phyloP scores from a whole-genome alignment of 1,140 invertebrate genomes.

The Palaemon carinicauda region DNA sequence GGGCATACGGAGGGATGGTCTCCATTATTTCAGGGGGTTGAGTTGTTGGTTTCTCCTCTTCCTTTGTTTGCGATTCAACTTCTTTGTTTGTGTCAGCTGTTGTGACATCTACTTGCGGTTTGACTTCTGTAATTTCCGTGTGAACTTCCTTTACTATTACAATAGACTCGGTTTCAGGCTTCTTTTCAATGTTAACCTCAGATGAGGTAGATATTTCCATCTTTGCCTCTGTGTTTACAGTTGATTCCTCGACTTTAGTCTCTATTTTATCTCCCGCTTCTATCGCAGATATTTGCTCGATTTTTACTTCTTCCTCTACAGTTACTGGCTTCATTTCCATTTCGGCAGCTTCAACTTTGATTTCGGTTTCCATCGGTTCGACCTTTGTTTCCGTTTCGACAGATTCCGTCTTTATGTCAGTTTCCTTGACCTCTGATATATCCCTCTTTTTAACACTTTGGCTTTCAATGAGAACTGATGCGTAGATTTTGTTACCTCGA shows the following conservation, averaged over 20 bases:
- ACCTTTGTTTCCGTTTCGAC: neutral
- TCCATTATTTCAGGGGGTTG: neutral
- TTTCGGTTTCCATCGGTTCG: neutral
- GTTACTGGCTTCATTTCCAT: neutral
- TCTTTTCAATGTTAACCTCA: neutral
- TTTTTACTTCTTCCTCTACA: neutral
- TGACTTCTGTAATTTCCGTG: neutral
- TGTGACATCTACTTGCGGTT: neutral
- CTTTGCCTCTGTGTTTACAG: neutral
- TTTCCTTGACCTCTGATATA: neutral
- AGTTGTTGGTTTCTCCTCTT: neutral
- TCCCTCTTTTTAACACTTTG: neutral
- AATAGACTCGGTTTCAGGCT: neutral
- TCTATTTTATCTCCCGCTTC: neutral
- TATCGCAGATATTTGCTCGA: neutral
- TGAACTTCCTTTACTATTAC: neutral
- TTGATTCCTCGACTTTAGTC: neutral
- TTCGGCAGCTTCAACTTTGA: neutral
- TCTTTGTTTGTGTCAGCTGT: no score
- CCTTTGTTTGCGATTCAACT: neutral
- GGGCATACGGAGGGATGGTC: constrained; percentile 34
- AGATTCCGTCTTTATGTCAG: no score
- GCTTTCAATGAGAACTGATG: neutral
- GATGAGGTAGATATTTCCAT: neutral
- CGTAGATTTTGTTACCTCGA: constrained; percentile 43